Evolutionary conservation across 2,797 vertebrate genomes (phyloP).

Genomic region (Sebastes taczanowskii): DNA sequence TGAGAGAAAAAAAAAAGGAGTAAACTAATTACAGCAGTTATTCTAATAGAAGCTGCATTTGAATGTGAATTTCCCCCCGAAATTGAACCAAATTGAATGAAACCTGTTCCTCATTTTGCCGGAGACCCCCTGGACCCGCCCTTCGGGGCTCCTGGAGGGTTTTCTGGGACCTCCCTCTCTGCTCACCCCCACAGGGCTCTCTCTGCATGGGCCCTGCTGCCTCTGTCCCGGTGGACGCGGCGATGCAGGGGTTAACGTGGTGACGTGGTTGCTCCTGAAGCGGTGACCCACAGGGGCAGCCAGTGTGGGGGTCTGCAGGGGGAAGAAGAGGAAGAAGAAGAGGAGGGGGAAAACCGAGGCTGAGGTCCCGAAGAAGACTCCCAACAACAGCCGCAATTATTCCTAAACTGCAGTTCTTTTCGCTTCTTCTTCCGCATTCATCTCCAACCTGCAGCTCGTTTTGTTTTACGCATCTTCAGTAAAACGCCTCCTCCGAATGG

Average conservation of each 20-base stretch:
- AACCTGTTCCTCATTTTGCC: slow-evolving; percentile 62
- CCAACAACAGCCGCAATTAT: slow-evolving; percentile 29
- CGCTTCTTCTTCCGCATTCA: slow-evolving; percentile 42
- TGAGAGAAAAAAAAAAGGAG: neutral
- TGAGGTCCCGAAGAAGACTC: slow-evolving; percentile 54
- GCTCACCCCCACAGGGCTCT: slow-evolving; percentile 2
- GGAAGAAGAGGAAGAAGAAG: slow-evolving; percentile 47
- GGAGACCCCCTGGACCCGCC: slow-evolving; percentile 47
- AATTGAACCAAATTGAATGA: slow-evolving; percentile 55
- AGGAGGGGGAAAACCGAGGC: slow-evolving; percentile 36
- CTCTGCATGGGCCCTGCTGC: slow-evolving; percentile 3
- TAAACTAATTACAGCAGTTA: slow-evolving; percentile 40
- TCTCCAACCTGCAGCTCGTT: slow-evolving; percentile 17
- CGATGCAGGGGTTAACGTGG: slow-evolving; percentile 78
- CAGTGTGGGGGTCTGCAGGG: slow-evolving; percentile 62
- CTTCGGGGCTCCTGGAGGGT: slow-evolving; percentile 34
- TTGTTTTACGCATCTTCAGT: slow-evolving; percentile 46
- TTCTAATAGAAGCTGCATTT: slow-evolving; percentile 30
- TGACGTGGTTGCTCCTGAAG: slow-evolving; percentile 80
- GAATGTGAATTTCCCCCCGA: slow-evolving; percentile 41
- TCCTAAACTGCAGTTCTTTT: slow-evolving; percentile 33
- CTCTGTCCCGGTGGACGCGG: slow-evolving; percentile 31
- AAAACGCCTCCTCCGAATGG: slow-evolving; percentile 51
- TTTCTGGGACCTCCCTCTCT: too few relatives aligned
- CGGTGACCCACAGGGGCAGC: slow-evolving; percentile 76